phyloP scores from a whole-genome alignment of 2,113 vertebrate species.

The Amazona vittata region DNA sequence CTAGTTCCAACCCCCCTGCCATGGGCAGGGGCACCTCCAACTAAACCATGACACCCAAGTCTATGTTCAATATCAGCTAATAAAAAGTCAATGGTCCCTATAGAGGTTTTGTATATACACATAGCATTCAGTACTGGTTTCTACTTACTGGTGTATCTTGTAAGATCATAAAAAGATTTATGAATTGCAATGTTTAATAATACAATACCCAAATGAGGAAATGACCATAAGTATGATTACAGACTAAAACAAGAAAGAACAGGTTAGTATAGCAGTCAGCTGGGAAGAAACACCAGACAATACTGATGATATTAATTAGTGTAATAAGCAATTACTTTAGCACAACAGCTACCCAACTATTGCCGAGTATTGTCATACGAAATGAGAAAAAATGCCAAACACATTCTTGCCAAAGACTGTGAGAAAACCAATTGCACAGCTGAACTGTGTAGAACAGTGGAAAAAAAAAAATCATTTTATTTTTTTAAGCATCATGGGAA shows the following conservation, averaged over 20 bases:
- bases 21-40: no score
- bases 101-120: background rate
- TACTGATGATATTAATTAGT: background rate
- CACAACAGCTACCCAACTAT: background rate
- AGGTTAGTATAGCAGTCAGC: background rate
- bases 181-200: background rate
- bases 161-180: background rate
- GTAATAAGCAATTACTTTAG: background rate
- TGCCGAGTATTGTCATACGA: background rate
- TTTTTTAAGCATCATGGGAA: constrained; percentile 52
- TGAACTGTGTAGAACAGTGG: constrained; percentile 20
- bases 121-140: background rate
- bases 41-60: no score
- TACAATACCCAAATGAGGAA: background rate
- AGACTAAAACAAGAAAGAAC: background rate
- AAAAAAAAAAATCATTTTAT: constrained; percentile 44
- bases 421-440: constrained; percentile 16
- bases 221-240: background rate
- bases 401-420: background rate
- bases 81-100: background rate
- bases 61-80: background rate
- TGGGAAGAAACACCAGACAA: background rate
- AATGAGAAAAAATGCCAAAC: background rate
- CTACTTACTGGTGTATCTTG: background rate
- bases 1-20: no score